Conservation (phyloP, 2,888 invertebrate species). For the Malachius bipustulatus region DNA sequence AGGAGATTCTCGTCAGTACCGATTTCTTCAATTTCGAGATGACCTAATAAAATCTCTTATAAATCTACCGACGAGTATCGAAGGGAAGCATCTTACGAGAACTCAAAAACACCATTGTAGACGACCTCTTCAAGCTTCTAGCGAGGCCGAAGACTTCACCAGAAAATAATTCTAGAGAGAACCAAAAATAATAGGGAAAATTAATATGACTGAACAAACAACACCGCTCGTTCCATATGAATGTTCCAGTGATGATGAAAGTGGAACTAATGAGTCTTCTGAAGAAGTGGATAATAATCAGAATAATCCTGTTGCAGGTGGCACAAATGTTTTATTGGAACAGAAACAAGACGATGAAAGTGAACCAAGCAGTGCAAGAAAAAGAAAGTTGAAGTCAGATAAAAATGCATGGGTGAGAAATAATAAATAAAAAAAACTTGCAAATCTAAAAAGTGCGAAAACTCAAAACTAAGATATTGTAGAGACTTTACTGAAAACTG, state of each 20-base stretch:
- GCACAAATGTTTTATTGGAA: background rate
- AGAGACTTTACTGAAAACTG: conserved; percentile 1
- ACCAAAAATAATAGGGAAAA: no score
- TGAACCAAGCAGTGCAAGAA: conserved; percentile 1
- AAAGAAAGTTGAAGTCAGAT: conserved; percentile 1
- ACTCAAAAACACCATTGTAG: no score
- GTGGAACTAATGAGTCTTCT: conserved; percentile 1
- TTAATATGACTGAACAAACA: background rate
- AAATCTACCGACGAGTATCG: no score
- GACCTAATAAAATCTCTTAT: no score
- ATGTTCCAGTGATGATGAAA: conserved; percentile 2
- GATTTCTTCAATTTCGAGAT: no score
- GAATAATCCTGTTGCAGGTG: background rate
- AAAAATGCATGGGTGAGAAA: background rate
- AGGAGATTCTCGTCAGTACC: no score
- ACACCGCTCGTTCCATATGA: background rate
- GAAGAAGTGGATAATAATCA: conserved; percentile 1
- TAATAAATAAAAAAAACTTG: conserved; percentile 4
- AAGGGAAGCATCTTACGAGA: no score
- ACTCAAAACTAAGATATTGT: conserved; percentile 6
- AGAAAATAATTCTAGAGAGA: no score
- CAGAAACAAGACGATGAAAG: background rate
- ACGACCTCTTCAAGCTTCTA: no score
- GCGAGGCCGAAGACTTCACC: no score
- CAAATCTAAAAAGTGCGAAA: conserved; percentile 4